These are phyloP conservation scores for Chrysolina haemoptera DNA, from an alignment of 2,888 invertebrate species.

Conservation along the genomic window DNA sequence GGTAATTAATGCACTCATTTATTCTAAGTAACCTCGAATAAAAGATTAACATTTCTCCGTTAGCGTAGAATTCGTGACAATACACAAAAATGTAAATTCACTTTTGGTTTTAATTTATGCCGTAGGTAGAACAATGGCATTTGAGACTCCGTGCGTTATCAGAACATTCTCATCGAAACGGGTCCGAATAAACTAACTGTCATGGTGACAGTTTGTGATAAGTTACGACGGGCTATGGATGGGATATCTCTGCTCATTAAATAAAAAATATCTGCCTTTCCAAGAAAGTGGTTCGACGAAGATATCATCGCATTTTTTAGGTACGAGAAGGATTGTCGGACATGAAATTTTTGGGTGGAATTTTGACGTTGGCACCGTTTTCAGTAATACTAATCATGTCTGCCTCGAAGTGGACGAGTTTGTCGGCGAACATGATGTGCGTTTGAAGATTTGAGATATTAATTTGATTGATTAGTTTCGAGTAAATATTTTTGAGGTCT, in stretches of 20 bases:
- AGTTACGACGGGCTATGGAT: constrained; percentile 55
- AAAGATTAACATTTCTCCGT: neutral
- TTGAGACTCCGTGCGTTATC: constrained; percentile 68
- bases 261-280: constrained; percentile 18
- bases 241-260: constrained; percentile 23
- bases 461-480: constrained; percentile 21
- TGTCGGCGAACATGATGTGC: neutral
- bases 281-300: constrained; percentile 13
- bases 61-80: constrained; percentile 7
- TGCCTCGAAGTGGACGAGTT: neutral
- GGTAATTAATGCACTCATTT: neutral
- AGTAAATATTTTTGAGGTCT: neutral
- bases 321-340: constrained; percentile 3
- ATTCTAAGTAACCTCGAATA: neutral
- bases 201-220: constrained; percentile 66
- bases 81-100: constrained; percentile 12
- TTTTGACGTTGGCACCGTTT: neutral
- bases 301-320: constrained; percentile 16
- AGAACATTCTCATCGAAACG: constrained; percentile 68
- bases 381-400: neutral
- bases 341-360: neutral
- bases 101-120: constrained; percentile 11
- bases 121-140: constrained; percentile 64
- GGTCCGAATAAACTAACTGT: constrained; percentile 68
- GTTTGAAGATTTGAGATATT: neutral